Conservation (phyloP, 2,113 vertebrate genomes). For the Apteryx mantelli region DNA sequence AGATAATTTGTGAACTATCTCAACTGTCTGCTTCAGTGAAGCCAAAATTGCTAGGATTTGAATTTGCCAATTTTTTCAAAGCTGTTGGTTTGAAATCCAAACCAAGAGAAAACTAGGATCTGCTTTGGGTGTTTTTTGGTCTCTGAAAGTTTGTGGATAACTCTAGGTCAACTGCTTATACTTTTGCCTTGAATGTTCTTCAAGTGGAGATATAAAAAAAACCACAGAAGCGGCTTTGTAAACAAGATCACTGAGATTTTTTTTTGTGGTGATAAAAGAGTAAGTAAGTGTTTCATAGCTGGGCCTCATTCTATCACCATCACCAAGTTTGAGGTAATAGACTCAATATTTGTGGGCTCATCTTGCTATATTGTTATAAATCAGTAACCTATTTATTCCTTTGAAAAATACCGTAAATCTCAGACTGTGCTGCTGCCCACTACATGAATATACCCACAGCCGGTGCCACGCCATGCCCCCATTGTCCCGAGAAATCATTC, state of each 20-base stretch:
- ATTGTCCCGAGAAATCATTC: background rate
- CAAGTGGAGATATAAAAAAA: background rate
- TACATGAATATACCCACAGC: background rate
- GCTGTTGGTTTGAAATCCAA: background rate
- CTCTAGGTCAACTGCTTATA: background rate
- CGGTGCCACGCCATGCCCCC: background rate
- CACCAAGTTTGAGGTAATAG: background rate
- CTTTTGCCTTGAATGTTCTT: background rate
- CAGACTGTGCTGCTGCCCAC: background rate
- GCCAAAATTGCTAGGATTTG: background rate
- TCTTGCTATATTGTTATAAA: background rate
- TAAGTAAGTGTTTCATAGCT: background rate
- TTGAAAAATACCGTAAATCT: constrained; percentile 8
- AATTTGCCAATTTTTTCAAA: background rate
- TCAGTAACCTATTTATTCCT: background rate
- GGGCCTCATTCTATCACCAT: background rate
- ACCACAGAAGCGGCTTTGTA: background rate
- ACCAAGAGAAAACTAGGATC: background rate
- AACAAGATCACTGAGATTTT: background rate
- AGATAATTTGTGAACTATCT: background rate
- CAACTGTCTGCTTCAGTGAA: background rate
- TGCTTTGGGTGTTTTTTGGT: background rate
- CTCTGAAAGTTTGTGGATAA: background rate
- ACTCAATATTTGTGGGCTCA: background rate
- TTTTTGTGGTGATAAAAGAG: background rate